These are phyloP conservation scores for Anoplopoma fimbria DNA, from an alignment of 2,113 vertebrate genomes.

Conservation along the genomic window DNA sequence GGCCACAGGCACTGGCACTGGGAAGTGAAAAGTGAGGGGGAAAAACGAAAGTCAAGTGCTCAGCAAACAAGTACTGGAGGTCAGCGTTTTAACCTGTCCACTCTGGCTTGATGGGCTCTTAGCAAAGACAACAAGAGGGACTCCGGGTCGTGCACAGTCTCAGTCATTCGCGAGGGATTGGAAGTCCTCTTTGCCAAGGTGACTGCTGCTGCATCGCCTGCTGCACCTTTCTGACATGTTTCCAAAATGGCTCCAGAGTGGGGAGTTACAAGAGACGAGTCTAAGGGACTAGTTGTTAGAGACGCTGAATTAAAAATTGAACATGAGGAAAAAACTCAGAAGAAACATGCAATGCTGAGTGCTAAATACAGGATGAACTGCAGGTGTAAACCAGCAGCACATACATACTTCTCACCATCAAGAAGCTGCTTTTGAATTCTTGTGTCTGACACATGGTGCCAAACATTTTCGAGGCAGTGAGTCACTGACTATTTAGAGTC, in stretches of 20 bases:
- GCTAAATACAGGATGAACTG: neutral
- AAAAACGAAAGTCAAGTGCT: conserved; percentile 30
- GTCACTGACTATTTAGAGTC: conserved; percentile 44
- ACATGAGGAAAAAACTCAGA: neutral
- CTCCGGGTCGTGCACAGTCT: neutral
- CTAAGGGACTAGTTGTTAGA: neutral
- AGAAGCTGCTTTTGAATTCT: neutral
- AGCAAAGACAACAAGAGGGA: conserved; percentile 50
- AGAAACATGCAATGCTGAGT: neutral
- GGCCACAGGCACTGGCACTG: conserved; percentile 11
- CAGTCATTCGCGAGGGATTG: neutral
- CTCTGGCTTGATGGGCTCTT: conserved; percentile 50
- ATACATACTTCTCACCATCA: neutral
- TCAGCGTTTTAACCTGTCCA: conserved; percentile 40
- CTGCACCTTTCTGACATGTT: conserved; percentile 33
- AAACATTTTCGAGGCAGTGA: conserved; percentile 27
- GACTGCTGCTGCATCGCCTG: conserved; percentile 17
- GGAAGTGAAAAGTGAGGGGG: conserved; percentile 41
- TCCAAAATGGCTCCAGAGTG: conserved; percentile 23
- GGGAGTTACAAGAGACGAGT: neutral
- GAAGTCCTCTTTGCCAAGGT: conserved; percentile 29
- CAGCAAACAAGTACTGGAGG: conserved; percentile 26
- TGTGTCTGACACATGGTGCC: neutral
- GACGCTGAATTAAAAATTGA: conserved; percentile 3
- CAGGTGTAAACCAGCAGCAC: neutral